Conservation (phyloP, 2,888 invertebrate species). For the Disparrhopalites patrizii region DNA sequence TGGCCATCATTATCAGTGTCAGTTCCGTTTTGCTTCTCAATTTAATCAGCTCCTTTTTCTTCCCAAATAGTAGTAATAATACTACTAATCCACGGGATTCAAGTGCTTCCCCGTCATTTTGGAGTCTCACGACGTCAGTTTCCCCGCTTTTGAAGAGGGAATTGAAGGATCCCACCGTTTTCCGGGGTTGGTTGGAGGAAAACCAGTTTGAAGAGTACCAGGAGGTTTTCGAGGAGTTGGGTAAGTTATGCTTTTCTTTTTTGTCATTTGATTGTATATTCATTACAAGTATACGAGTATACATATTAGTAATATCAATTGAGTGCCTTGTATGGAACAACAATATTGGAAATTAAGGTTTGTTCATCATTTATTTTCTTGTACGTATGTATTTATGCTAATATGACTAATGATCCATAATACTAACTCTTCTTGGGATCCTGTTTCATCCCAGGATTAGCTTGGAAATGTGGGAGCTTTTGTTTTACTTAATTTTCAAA, state of each 20-base stretch:
- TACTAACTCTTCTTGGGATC: no score
- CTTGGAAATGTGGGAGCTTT: no score
- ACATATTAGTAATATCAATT: no score
- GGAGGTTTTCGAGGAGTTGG: conserved; percentile 66
- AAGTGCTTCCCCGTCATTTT: not conserved
- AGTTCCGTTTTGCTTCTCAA: conserved; percentile 12
- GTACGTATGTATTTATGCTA: not conserved
- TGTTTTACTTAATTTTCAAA: no score
- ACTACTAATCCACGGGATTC: not conserved
- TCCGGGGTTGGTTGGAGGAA: conserved; percentile 71
- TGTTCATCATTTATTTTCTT: not conserved
- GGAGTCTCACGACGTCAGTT: no score
- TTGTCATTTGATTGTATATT: conserved; percentile 5
- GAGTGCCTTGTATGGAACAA: no score
- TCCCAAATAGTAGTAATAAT: not conserved
- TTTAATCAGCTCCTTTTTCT: not conserved
- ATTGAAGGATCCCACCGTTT: conserved; percentile 52
- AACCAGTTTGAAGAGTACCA: conserved; percentile 68
- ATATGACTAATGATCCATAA: no score
- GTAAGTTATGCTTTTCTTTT: conserved; percentile 61
- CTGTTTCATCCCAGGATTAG: no score
- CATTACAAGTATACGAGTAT: no score
- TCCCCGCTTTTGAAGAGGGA: not conserved
- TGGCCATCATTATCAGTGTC: conserved; percentile 13
- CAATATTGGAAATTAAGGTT: not conserved